Conservation (phyloP, 2,888 invertebrate species). For the Unio delphinus region DNA sequence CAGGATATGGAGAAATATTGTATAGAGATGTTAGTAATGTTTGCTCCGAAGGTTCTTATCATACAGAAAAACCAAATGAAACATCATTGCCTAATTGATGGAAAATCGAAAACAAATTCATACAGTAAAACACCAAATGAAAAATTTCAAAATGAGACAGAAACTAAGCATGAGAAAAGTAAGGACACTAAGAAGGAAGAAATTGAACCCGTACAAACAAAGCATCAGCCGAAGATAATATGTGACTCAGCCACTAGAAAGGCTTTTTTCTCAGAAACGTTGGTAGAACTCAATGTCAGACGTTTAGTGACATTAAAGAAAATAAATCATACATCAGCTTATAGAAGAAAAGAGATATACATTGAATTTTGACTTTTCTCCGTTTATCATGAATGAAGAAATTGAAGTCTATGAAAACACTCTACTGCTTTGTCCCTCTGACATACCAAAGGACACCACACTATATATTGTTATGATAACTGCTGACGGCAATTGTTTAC, state of each 20-base stretch:
- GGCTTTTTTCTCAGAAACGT: too few relatives aligned
- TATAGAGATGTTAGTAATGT: constrained; percentile 4
- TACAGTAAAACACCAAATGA: not conserved
- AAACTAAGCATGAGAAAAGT: too few relatives aligned
- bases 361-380: not conserved
- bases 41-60: not conserved
- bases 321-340: not conserved
- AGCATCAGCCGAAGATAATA: too few relatives aligned
- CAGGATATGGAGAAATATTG: not conserved
- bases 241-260: too few relatives aligned
- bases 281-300: too few relatives aligned
- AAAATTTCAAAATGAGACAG: not conserved
- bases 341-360: constrained; percentile 1
- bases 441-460: constrained; percentile 2
- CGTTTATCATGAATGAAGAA: constrained; percentile 5
- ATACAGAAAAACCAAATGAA: too few relatives aligned
- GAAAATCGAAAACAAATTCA: too few relatives aligned
- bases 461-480: constrained; percentile 1
- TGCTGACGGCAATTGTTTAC: too few relatives aligned
- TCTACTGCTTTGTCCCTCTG: constrained; percentile 6
- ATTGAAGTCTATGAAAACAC: constrained; percentile 8
- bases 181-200: too few relatives aligned
- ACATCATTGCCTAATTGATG: too few relatives aligned
- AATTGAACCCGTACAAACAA: too few relatives aligned
- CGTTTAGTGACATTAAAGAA: too few relatives aligned